These are phyloP conservation scores for Plebejus anna DNA, from an alignment of 2,888 invertebrate genomes.

Conservation along the genomic window DNA sequence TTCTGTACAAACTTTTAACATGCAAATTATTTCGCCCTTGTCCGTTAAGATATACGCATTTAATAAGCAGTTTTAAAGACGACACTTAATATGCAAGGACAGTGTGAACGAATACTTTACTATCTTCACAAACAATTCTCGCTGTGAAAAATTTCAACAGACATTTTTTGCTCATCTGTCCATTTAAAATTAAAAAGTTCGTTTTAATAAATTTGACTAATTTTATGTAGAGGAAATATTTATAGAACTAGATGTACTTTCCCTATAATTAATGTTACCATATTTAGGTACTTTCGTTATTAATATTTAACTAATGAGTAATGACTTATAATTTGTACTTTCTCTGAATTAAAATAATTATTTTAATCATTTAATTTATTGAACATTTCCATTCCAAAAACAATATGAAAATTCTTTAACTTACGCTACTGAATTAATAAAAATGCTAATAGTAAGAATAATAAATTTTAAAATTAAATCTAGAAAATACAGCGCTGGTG, in stretches of 20 bases:
- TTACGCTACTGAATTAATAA: conserved; percentile 9
- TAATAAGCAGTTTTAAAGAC: conserved; percentile 28
- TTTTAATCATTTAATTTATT: not conserved
- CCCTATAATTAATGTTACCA: no score
- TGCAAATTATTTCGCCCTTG: conserved; percentile 28
- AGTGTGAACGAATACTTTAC: not conserved
- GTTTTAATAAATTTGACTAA: not conserved
- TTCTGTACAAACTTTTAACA: conserved; percentile 26
- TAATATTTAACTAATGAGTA: no score
- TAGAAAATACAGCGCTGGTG: conserved; percentile 29
- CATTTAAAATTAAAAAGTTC: not conserved
- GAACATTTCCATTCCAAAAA: not conserved
- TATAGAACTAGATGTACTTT: no score
- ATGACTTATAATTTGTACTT: no score
- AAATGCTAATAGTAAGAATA: conserved; percentile 26
- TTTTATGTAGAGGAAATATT: no score
- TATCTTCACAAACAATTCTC: not conserved
- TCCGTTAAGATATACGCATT: conserved; percentile 27
- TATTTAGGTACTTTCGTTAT: no score
- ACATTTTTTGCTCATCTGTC: not conserved
- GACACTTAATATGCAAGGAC: conserved; percentile 21
- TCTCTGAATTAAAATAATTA: not conserved
- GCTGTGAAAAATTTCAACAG: not conserved
- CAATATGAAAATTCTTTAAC: not conserved
- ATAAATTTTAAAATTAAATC: conserved; percentile 27